Evolutionary conservation across 2,888 invertebrate species (phyloP), one percentile per base, ranked within the genome.

Genomic region (Lasioglossum pauxillum): DNA sequence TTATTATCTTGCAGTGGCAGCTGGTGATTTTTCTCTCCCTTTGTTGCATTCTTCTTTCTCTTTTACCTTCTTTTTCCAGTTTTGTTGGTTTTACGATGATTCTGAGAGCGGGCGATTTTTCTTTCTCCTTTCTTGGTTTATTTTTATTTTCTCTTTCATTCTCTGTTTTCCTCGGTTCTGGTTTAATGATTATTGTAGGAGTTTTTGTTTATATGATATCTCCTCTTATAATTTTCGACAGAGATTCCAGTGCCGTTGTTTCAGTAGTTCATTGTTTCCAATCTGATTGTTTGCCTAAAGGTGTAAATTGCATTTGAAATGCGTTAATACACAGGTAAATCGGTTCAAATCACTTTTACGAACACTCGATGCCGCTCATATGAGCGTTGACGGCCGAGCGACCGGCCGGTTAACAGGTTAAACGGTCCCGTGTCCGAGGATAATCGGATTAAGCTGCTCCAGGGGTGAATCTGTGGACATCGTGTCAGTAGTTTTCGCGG

Each of bases 391-490:
- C 57, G 57, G 57, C n/a, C 57, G n/a, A n/a, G n/a, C 57, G 57
- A 57, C 12, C 12, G 57, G n/a, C n/a, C 57, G 57, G n/a, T 57
- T 57, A 57, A 57, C n/a, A 57, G n/a, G 57, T 57, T 57, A 57
- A 57, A 57, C 57, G n/a, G n/a, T 57, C 57, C 57, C 27, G 57
- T 57, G 57, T 57, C 57, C 57, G n/a, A 27, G 64, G 64, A 64
- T 64, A 31, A 64, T 64, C 64, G 64, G 64, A 64, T 64, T 64
- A 64, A 64, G 31, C 64, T 64, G 64, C 14, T 16, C 64, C 27
- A 1, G 27, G 64, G 64, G 14, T 31, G 27, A 64, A 64, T 64
- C 64, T 57, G 31, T 27, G 27, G 64, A 64, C 64, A 31, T 5
- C 64, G 64, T 31, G 64, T 64, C 64, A 16, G 27, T 31, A 31